Percentiles rank a stretch among this genome's conserved stretches.
These are phyloP conservation scores for Apocheima hispidaria DNA, from an alignment of 2,888 invertebrate genomes.

Conservation along the genomic window DNA sequence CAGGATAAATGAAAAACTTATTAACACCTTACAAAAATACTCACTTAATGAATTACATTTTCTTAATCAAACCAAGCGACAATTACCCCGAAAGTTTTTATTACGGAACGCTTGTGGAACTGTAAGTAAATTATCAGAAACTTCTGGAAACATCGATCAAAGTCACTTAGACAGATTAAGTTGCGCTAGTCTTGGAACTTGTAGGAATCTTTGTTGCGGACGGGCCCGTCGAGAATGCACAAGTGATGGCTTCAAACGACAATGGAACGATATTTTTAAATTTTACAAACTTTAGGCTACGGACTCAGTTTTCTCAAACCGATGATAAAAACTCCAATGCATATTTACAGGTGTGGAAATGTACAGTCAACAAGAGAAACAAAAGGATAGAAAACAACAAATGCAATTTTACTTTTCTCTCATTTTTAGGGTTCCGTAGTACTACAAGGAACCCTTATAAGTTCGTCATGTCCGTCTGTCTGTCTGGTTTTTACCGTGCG, in stretches of 20 bases:
- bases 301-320: too few species aligned
- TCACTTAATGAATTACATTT: not conserved
- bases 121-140: conserved; percentile 35
- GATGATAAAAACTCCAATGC: too few species aligned
- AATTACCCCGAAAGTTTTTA: conserved; percentile 23
- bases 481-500: too few species aligned
- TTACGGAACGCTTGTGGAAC: conserved; percentile 32
- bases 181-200: conserved; percentile 57
- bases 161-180: conserved; percentile 68
- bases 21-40: not conserved
- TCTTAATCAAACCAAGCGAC: not conserved
- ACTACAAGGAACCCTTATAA: too few species aligned
- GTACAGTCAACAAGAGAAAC: too few species aligned
- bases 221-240: conserved; percentile 60
- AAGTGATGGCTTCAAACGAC: conserved; percentile 44
- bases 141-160: conserved; percentile 60
- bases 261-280: conserved; percentile 33
- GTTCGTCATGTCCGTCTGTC: too few species aligned
- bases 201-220: conserved; percentile 63
- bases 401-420: too few species aligned
- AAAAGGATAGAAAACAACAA: too few species aligned
- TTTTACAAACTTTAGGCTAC: not conserved
- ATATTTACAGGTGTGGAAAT: too few species aligned
- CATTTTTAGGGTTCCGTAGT: too few species aligned
- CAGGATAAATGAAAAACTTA: too few species aligned